phyloP scores from a whole-genome alignment of 2,888 invertebrate species.

The Diarsia mendica region DNA sequence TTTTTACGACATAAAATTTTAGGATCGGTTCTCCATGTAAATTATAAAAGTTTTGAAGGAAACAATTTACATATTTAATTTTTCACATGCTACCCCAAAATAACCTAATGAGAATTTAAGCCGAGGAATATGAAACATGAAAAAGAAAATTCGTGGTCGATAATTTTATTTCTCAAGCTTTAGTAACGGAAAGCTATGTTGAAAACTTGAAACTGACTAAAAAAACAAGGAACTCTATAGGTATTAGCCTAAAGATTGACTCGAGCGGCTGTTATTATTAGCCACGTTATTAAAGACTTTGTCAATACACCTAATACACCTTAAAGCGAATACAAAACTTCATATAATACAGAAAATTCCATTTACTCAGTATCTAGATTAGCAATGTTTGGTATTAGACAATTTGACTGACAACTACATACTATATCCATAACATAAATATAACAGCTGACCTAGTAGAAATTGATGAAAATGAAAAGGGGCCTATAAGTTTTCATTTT shows the following conservation, averaged over 20 bases:
- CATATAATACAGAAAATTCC: too few relatives aligned
- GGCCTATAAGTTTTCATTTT: neutral
- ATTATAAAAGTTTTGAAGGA: conserved; percentile 1
- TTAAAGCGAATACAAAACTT: too few relatives aligned
- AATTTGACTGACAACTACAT: too few relatives aligned
- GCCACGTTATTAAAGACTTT: too few relatives aligned
- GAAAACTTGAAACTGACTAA: neutral
- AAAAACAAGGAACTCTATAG: too few relatives aligned
- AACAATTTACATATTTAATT: conserved; percentile 1
- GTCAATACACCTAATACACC: too few relatives aligned
- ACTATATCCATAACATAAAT: too few relatives aligned
- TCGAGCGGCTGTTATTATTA: too few relatives aligned
- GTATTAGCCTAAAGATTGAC: too few relatives aligned
- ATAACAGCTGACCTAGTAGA: too few relatives aligned
- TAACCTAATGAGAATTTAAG: neutral
- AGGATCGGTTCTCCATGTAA: neutral
- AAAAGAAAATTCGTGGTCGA: neutral
- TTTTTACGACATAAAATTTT: neutral
- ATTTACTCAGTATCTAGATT: too few relatives aligned
- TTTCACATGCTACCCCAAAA: neutral
- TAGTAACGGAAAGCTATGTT: neutral
- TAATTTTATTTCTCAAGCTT: neutral
- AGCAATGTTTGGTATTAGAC: too few relatives aligned
- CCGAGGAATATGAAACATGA: neutral
- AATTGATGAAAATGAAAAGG: neutral